Evolutionary conservation across 2,113 vertebrate species (phyloP).

Genomic region (Accipiter cooperii): DNA sequence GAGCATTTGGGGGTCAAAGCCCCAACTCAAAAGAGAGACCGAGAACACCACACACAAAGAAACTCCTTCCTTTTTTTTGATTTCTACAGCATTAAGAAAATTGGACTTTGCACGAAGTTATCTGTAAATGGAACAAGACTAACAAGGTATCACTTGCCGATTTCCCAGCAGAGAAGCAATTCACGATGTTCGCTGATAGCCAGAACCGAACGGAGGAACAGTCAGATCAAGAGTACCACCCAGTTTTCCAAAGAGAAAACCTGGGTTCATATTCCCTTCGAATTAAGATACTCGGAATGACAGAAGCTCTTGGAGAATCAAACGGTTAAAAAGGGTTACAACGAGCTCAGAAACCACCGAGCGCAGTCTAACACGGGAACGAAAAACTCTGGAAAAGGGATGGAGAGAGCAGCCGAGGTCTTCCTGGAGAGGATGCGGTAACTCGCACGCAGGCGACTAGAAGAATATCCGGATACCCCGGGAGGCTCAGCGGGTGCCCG

Average conservation of each 20-base stretch:
- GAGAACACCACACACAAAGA: background rate
- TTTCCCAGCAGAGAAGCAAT: background rate
- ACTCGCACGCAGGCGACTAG: accelerated
- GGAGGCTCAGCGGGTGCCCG: background rate
- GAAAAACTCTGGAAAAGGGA: background rate
- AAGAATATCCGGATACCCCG: accelerated
- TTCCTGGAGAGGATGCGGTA: background rate
- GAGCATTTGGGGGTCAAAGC: background rate
- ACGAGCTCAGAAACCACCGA: background rate
- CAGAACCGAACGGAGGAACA: background rate
- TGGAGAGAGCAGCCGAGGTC: background rate
- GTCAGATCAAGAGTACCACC: background rate
- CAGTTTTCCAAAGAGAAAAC: background rate
- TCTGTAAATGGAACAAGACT: background rate
- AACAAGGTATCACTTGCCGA: background rate
- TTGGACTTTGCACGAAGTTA: background rate
- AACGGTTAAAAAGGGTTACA: background rate
- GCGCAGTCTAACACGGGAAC: background rate
- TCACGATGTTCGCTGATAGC: accelerated
- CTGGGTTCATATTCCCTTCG: background rate
- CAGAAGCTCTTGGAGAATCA: background rate
- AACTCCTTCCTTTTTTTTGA: background rate
- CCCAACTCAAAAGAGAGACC: background rate
- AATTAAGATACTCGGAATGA: background rate
- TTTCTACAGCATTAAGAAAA: background rate